A percentile compares a stretch with the other conserved stretches of the same genome.
These are phyloP conservation scores for Bujurquina vittata DNA, from an alignment of 2,113 vertebrate genomes.

Conservation along the genomic window DNA sequence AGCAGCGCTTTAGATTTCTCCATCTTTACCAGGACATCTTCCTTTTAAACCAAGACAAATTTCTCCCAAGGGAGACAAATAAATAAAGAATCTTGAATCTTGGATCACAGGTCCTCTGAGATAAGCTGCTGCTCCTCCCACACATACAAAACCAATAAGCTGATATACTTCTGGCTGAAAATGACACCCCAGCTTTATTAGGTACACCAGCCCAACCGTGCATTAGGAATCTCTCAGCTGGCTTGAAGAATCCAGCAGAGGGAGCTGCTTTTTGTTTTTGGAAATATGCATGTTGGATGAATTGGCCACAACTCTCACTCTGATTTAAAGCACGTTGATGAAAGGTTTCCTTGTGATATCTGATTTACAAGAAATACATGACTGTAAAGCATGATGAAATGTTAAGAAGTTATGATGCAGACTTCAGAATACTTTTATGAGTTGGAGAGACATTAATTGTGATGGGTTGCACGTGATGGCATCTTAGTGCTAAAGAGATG, in stretches of 20 bases:
- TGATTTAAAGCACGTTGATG: neutral
- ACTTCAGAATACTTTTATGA: neutral
- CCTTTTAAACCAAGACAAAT: too few species aligned
- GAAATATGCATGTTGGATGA: neutral
- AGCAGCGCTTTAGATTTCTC: too few species aligned
- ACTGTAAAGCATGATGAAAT: neutral
- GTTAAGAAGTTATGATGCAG: neutral
- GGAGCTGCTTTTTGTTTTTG: conserved; percentile 3
- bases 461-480: neutral
- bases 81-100: too few species aligned
- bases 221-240: neutral
- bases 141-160: too few species aligned
- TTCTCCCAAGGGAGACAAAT: too few species aligned
- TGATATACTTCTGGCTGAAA: too few species aligned
- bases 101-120: too few species aligned
- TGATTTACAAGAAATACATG: neutral
- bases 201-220: neutral
- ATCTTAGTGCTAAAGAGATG: neutral
- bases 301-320: neutral
- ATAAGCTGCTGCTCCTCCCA: too few species aligned
- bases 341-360: neutral
- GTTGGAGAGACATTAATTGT: neutral
- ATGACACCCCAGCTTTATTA: neutral
- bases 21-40: too few species aligned
- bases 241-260: conserved; percentile 32